Conservation (phyloP, 1,140 invertebrate genomes). For the Camponotus floridanus region DNA sequence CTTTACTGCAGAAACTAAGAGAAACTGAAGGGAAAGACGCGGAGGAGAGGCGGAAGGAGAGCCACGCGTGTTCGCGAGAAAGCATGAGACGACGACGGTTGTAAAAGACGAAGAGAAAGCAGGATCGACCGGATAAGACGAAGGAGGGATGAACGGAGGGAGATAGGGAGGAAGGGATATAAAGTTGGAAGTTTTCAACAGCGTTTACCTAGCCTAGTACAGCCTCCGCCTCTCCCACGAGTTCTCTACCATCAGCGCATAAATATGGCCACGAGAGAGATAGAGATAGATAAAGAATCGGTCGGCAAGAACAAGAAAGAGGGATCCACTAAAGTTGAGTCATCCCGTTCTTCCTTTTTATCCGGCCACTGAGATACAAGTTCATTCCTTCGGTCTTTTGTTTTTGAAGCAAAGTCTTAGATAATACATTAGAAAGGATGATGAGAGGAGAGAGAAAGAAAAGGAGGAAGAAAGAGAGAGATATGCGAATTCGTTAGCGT, state of each 20-base stretch:
- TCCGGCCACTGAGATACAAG: conserved; percentile 74
- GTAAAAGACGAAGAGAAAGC: conserved; percentile 61
- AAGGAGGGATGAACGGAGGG: conserved; percentile 34
- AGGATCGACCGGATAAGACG: conserved; percentile 41
- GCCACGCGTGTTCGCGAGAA: conserved; percentile 28
- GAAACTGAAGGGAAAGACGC: conserved; percentile 66
- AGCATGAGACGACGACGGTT: conserved; percentile 32
- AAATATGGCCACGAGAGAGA: conserved; percentile 76
- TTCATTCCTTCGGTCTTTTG: conserved; percentile 74
- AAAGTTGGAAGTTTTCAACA: conserved; percentile 82
- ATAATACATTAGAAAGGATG: conserved; percentile 7
- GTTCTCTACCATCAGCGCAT: conserved; percentile 68
- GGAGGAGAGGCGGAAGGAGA: neutral
- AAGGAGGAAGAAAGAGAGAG: conserved; percentile 33
- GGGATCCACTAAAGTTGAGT: conserved; percentile 70
- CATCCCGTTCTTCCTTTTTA: conserved; percentile 18
- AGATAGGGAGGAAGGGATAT: conserved; percentile 54
- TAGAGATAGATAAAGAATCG: conserved; percentile 57
- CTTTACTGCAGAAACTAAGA: conserved; percentile 76
- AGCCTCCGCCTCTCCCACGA: conserved; percentile 45
- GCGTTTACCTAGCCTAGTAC: conserved; percentile 73
- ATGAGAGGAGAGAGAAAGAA: conserved; percentile 27
- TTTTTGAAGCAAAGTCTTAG: conserved; percentile 68
- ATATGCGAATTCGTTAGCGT: conserved; percentile 72
- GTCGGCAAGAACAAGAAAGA: conserved; percentile 23